These are phyloP conservation scores for Catamblyrhynchus diadema DNA, from an alignment of 2,797 vertebrate genomes.

Conservation along the genomic window DNA sequence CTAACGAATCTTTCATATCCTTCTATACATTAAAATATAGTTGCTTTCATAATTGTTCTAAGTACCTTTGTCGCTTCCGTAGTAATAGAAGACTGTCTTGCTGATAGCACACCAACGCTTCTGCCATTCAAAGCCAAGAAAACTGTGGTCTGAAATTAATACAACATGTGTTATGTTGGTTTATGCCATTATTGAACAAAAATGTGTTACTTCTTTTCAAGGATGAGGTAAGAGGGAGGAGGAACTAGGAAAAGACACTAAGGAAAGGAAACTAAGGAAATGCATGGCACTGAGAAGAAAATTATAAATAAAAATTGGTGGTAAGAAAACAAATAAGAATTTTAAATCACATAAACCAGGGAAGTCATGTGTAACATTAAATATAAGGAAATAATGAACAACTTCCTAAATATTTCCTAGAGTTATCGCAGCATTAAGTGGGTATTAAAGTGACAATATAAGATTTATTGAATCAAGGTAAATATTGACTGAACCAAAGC, in stretches of 20 bases:
- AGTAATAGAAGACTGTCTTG: slow-evolving; percentile 90
- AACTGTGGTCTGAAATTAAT: slow-evolving; percentile 88
- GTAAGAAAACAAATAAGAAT: not conserved
- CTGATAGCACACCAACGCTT: slow-evolving; percentile 95
- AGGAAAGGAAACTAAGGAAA: not conserved
- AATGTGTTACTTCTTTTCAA: not conserved
- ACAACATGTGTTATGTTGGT: not conserved
- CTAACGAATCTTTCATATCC: not conserved
- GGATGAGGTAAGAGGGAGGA: not conserved
- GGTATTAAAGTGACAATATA: slow-evolving; percentile 54
- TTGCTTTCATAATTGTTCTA: not conserved
- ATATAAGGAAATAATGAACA: slow-evolving; percentile 49
- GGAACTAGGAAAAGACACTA: not conserved
- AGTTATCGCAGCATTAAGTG: slow-evolving; percentile 50
- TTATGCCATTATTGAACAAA: not conserved
- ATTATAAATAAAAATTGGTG: slow-evolving; percentile 5
- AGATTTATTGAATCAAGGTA: slow-evolving; percentile 61
- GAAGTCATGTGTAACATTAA: slow-evolving; percentile 29
- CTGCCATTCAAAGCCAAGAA: slow-evolving; percentile 97
- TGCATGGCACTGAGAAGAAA: not conserved
- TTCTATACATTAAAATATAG: not conserved
- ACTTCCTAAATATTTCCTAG: slow-evolving; percentile 61
- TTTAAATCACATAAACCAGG: not conserved
- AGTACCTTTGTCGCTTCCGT: slow-evolving; percentile 94
- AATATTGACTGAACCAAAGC: slow-evolving; percentile 64